Evolutionary conservation across 2,888 invertebrate species (phyloP), one percentile per base, ranked within the genome.

Genomic region (Acanthosepion pharaonis): DNA sequence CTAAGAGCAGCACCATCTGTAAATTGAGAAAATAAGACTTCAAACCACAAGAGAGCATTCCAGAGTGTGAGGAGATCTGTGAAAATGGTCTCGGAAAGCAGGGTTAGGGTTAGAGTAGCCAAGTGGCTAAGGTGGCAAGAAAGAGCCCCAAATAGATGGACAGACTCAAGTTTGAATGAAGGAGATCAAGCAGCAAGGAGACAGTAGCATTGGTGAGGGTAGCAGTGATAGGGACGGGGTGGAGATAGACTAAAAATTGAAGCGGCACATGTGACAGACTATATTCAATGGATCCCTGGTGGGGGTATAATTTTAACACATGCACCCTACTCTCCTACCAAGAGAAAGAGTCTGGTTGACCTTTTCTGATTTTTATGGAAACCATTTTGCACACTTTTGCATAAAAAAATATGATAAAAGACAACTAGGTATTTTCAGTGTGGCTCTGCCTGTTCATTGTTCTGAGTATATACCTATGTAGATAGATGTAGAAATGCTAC

Each of bases 61-160:
- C 9, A 78, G 78, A 78, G 78, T 78, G 78, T 78, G 78, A 78
- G 78, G 78, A 78, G 78, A 78, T 78, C 78, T n/a, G 78, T n/a
- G 78, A 78, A 78, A n/a, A 78, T 78, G 78, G 78, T 78, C 78
- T 78, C 78, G 78, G n/a, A 78, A 78, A 78, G 78, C 78, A 78
- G 42, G 42, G n/a, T 78, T 78, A 78, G 78, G 33, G n/a, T n/a
- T 78, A 78, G 78, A 78, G 78, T 78, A 78, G 78, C 78, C 78
- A 28, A 78, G n/a, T n/a, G 8, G 78, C 78, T 9, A 33, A 78
- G 78, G 78, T 78, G 78, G 78, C 78, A 78, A 78, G 15, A n/a
- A 78, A 78, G 78, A 78, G 78, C 78, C 9, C 15, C n/a, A 78
- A 33, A 78, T n/a, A 78, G 78, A 78, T 78, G 78, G 78, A 78